These are phyloP conservation scores for Mycteria americana DNA, from an alignment of 2,797 vertebrate genomes.

Conservation along the genomic window DNA sequence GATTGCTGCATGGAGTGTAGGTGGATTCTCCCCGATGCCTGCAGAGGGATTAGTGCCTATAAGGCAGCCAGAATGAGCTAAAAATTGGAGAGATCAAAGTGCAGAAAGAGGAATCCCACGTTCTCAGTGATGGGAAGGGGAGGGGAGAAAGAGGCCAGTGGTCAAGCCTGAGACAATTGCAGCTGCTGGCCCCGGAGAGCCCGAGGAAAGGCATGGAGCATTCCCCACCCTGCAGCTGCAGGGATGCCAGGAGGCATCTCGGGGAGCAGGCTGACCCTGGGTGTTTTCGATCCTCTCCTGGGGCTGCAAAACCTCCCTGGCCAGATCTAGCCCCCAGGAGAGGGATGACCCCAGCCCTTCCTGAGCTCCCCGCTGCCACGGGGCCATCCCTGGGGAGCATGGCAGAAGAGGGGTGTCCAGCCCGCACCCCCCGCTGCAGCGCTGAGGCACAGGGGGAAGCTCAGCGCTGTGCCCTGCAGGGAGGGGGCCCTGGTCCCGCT, in stretches of 20 bases:
- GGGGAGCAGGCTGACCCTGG: rapidly evolving
- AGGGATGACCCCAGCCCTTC: neutral
- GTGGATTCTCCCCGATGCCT: conserved; percentile 61
- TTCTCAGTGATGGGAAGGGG: neutral
- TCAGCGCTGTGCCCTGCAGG: rapidly evolving
- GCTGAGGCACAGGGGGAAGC: too few relatives aligned
- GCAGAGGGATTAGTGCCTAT: conserved; percentile 61
- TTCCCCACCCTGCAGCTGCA: neutral
- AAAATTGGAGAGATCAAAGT: conserved; percentile 58
- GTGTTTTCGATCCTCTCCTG: neutral
- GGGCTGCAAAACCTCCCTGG: neutral
- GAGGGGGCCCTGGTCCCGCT: rapidly evolving
- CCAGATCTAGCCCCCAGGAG: neutral
- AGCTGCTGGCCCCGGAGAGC: neutral
- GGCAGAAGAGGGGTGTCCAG: neutral
- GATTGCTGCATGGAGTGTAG: conserved; percentile 54
- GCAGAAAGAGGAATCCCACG: conserved; percentile 5
- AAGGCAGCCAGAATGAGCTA: conserved; percentile 47
- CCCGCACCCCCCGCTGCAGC: neutral
- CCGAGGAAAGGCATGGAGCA: rapidly evolving
- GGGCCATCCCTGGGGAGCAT: neutral
- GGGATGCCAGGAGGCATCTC: neutral
- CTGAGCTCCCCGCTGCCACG: rapidly evolving
- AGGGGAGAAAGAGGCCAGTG: neutral
- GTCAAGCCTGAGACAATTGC: neutral